Evolutionary conservation across 1,140 invertebrate genomes (phyloP).

Genomic region (Rhyzopertha dominica): DNA sequence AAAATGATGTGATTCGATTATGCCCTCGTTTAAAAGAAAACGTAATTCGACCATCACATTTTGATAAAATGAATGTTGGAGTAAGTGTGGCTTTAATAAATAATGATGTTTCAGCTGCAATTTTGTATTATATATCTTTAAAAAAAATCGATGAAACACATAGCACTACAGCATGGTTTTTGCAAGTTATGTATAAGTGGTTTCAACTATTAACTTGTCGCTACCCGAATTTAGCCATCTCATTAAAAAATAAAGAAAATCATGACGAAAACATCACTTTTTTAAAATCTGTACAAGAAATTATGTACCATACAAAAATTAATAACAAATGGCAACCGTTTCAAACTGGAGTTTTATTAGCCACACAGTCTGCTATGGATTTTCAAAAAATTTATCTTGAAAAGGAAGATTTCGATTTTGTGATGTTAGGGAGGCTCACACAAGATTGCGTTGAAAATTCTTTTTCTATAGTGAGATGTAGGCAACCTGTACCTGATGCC

Average conservation of each 20-base stretch:
- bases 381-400: constrained; percentile 1
- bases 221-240: constrained; percentile 4
- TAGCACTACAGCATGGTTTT: constrained; percentile 10
- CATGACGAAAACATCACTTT: too few species aligned
- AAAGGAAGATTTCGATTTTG: background rate
- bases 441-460: constrained; percentile 8
- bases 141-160: constrained; percentile 2
- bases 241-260: background rate
- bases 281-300: too few species aligned
- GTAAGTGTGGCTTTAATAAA: constrained; percentile 6
- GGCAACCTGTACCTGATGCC: too few species aligned
- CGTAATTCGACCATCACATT: constrained; percentile 10
- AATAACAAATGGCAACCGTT: too few species aligned
- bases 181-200: constrained; percentile 7
- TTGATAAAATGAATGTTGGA: constrained; percentile 11
- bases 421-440: background rate
- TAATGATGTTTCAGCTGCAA: constrained; percentile 8
- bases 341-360: too few species aligned
- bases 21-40: constrained; percentile 7
- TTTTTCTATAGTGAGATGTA: too few species aligned
- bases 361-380: background rate
- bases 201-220: constrained; percentile 8
- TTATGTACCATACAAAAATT: too few species aligned
- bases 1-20: background rate
- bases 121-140: constrained; percentile 1